Percentiles rank a stretch among this genome's conserved stretches.
These are phyloP conservation scores for Chionoecetes opilio DNA, from an alignment of 1,140 invertebrate genomes.

Conservation along the genomic window DNA sequence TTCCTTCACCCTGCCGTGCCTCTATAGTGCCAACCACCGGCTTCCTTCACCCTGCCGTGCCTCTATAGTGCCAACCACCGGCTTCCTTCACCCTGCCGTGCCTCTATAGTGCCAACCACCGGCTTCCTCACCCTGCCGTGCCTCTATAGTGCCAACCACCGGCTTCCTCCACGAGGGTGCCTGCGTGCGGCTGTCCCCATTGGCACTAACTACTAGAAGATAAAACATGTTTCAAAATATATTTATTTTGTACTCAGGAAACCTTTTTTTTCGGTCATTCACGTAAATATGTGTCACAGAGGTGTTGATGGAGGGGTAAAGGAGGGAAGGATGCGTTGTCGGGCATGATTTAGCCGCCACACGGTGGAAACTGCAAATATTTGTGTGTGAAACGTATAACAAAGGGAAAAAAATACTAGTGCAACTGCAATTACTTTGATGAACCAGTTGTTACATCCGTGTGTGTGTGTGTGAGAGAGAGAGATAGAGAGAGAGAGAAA, in stretches of 20 bases:
- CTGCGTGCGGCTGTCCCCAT: too few species aligned
- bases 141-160: too few species aligned
- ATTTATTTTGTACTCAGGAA: background rate
- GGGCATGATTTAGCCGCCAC: background rate
- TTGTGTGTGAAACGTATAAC: conserved; percentile 20
- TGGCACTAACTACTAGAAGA: too few species aligned
- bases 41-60: too few species aligned
- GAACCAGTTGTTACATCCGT: conserved; percentile 18
- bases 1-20: too few species aligned
- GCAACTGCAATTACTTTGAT: conserved; percentile 19
- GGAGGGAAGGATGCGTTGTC: background rate
- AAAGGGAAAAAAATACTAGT: background rate
- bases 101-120: too few species aligned
- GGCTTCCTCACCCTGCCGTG: too few species aligned
- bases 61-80: too few species aligned
- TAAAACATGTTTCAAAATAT: background rate
- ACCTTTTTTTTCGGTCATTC: background rate
- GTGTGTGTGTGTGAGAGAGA: conserved; percentile 10
- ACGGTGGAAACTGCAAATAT: conserved; percentile 28
- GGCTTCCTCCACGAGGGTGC: too few species aligned
- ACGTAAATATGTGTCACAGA: background rate
- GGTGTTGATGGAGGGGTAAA: background rate
- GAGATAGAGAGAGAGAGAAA: conserved; percentile 4
- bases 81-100: too few species aligned
- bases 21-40: too few species aligned